Conservation (phyloP, 1,140 invertebrate species). For the Adelges cooleyi region DNA sequence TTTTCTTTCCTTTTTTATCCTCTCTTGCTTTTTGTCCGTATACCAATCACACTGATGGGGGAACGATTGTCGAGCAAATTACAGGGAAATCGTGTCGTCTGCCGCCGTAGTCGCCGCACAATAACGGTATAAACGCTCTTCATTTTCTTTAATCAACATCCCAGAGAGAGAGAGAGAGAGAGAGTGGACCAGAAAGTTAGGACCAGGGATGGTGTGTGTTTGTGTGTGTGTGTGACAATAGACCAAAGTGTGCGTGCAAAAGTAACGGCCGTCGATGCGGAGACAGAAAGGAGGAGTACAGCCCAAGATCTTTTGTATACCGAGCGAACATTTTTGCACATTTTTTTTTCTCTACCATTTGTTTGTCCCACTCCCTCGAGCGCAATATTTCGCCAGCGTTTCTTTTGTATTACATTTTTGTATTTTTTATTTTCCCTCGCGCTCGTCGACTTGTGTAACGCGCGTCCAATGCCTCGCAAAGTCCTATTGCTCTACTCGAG, state of each 20-base stretch:
- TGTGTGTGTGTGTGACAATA: conserved; percentile 19
- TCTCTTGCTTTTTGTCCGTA: conserved; percentile 19
- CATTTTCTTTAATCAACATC: conserved; percentile 27
- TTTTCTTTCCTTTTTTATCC: not conserved
- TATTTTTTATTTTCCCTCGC: too few relatives aligned
- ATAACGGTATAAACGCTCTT: conserved; percentile 25
- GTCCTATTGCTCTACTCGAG: too few relatives aligned
- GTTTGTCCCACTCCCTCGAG: not conserved
- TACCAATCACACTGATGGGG: conserved; percentile 21
- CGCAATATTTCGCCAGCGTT: too few relatives aligned
- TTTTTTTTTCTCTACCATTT: not conserved
- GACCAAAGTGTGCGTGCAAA: conserved; percentile 10
- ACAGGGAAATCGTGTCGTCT: conserved; percentile 12
- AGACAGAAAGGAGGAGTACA: too few relatives aligned
- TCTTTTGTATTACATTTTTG: too few relatives aligned
- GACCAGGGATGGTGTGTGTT: too few relatives aligned
- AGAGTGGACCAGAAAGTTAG: not conserved
- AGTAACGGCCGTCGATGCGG: not conserved
- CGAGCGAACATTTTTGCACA: conserved; percentile 7
- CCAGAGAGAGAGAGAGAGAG: not conserved
- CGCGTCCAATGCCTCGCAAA: too few relatives aligned
- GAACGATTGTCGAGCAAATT: conserved; percentile 28
- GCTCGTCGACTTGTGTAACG: too few relatives aligned
- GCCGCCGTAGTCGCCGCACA: not conserved
- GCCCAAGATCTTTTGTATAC: conserved; percentile 7